Evolutionary conservation across 2,888 invertebrate species (phyloP), one percentile per base, ranked within the genome.

Genomic region (Hybos culiciformis): DNA sequence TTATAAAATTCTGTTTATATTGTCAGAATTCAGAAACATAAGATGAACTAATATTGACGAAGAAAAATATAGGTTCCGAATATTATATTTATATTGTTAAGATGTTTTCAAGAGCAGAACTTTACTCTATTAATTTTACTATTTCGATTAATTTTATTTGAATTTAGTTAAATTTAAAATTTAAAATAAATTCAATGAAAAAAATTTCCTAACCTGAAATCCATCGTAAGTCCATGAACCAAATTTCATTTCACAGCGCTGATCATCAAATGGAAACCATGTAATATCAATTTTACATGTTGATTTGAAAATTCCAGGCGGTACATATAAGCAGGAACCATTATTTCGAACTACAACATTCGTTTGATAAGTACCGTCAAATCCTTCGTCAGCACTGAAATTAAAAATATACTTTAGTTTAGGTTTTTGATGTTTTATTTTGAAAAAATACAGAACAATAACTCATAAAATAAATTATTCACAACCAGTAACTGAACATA

Each of bases 171-270:
- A n/a, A 31, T 7, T 31, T 12, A 5, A 12, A 31, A 12, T 31
- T 12, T 12, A 5, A 12, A 12, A n/a, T 31, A 31, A 31, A 7
- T 31, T 5, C 29, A 31, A 31, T 31, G 5, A 31, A 11, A 32
- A 26, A 12, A 5, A 12, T 21, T 33, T 57, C 54, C 54, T 64
- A 63, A 87, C 87, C 80, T 88, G 88, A 71, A 86, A 83, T 54
- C 93, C 93, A 67, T 92, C 91, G 69, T 97, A 94, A 48, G 97
- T 96, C 98, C 97, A 98, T 61, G 94, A 94, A 56, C 97, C 97
- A 66, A 97, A 98, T 75, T 97, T 92, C 87, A 96, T 90, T 66
- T 91, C 87, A 70, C 97, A 97, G 56, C 84, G 81, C 70, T 97
- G 97, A 71, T 96, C 94, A 68, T 97, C 97, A 71, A 96, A 97